Evolutionary conservation across 2,113 vertebrate genomes (phyloP), one percentile per base, ranked within the genome.

Genomic region (Etheostoma spectabile): DNA sequence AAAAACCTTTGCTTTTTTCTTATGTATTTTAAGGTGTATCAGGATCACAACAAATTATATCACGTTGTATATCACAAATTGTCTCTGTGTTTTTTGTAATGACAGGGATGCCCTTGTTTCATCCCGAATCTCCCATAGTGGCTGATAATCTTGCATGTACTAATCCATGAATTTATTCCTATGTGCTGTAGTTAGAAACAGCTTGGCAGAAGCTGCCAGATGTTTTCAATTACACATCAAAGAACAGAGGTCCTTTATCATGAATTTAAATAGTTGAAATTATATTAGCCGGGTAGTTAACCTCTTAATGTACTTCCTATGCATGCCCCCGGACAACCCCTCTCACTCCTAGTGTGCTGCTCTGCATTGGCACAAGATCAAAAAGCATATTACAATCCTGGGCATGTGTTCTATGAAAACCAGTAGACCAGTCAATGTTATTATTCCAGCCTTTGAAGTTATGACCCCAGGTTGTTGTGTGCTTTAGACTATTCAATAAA

Each of bases 181-280:
- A 6, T 15, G 27, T 16, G 81, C 11, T 1, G 33, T 59, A 71
- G 49, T 65, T 46, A 65, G 22, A 27, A 85, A 80, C 14, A 46
- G n/a, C 15, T 11, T 38, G 51, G 57, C 68, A 63, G 71, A 82
- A 69, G 79, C 56, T 46, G 55, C 69, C 93, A 93, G 86, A 75
- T 94, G 93, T 77, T 94, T 92, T 63, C 74, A n/a, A 79, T 94
- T 90, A 80, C 7, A 77, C 73, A 79, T 81, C 86, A 89, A 86
- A 87, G 74, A 66, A 68, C 60, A 76, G 16, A 55, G 66, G 38
- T 63, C 64, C 67, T 88, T 84, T 72, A 84, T 89, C 61, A 35
- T 80, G 64, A 86, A 75, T 91, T 82, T 59, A 77, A 52, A 76
- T 66, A 80, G 79, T 64, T 63, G 13, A 88, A 83, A 74, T 84